Conservation (phyloP, 2,797 vertebrate genomes). For the Pangasius djambal region DNA sequence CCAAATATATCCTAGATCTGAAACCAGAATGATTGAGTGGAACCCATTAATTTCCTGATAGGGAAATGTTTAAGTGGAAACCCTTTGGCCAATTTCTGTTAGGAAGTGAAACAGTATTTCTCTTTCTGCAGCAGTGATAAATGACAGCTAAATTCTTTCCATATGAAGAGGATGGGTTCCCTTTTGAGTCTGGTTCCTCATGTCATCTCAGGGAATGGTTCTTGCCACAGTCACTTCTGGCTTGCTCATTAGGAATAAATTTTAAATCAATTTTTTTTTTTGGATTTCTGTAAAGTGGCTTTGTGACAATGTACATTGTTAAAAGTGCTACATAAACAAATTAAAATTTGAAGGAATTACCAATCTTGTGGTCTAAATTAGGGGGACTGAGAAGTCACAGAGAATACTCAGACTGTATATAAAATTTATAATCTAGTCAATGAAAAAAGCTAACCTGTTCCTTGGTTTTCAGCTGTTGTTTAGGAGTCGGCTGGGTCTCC, state of each 20-base stretch:
- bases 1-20: background rate
- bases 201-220: background rate
- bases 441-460: background rate
- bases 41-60: background rate
- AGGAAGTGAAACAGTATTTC: background rate
- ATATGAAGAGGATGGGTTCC: background rate
- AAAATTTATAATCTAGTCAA: background rate
- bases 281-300: background rate
- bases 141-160: background rate
- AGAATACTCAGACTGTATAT: background rate
- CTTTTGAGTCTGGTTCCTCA: background rate
- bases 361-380: background rate
- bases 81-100: background rate
- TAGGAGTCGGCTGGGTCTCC: slow-evolving; percentile 1
- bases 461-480: background rate
- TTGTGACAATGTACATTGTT: background rate
- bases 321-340: background rate
- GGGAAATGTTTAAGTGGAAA: background rate
- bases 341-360: background rate
- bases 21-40: background rate
- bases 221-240: background rate
- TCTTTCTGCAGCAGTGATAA: background rate
- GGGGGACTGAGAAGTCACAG: background rate
- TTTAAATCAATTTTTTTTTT: background rate
- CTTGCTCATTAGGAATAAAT: background rate